Conservation (phyloP, 2,113 vertebrate genomes). For the Ancistrus triradiatus region DNA sequence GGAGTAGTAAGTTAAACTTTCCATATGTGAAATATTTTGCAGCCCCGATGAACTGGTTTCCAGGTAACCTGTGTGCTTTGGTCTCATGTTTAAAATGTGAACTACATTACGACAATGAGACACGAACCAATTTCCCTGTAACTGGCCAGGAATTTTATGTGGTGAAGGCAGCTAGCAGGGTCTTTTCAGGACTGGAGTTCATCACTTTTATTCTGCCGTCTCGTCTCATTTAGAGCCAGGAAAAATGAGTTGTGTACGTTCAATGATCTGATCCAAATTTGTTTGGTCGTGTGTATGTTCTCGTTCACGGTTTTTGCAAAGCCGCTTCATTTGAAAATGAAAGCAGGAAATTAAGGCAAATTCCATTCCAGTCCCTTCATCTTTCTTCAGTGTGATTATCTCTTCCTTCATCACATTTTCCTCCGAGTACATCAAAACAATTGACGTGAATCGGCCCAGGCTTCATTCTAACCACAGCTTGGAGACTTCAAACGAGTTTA, state of each 20-base stretch:
- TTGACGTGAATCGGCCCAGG: conserved; percentile 12
- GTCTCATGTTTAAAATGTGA: not conserved
- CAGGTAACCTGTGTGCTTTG: not conserved
- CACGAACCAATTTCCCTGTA: conserved; percentile 1
- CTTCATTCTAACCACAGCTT: conserved; percentile 54
- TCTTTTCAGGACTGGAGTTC: not conserved
- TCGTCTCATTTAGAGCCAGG: not conserved
- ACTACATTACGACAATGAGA: not conserved
- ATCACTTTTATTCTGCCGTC: not conserved
- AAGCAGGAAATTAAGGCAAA: not conserved
- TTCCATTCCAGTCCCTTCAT: conserved; percentile 9
- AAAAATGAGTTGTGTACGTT: too few species aligned
- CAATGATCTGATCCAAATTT: not conserved
- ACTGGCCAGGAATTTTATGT: not conserved
- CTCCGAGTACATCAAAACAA: conserved; percentile 54
- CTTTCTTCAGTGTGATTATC: not conserved
- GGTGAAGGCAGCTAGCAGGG: not conserved
- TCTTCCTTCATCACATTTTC: conserved; percentile 5
- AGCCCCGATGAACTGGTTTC: not conserved
- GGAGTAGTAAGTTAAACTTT: conserved; percentile 3
- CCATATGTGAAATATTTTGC: conserved; percentile 7
- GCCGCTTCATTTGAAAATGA: too few species aligned
- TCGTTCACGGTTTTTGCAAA: too few species aligned
- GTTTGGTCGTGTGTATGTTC: not conserved
- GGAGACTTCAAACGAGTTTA: conserved; percentile 59